Evolutionary conservation across 2,113 vertebrate species (phyloP).

Genomic region (Leucopternis melanops): DNA sequence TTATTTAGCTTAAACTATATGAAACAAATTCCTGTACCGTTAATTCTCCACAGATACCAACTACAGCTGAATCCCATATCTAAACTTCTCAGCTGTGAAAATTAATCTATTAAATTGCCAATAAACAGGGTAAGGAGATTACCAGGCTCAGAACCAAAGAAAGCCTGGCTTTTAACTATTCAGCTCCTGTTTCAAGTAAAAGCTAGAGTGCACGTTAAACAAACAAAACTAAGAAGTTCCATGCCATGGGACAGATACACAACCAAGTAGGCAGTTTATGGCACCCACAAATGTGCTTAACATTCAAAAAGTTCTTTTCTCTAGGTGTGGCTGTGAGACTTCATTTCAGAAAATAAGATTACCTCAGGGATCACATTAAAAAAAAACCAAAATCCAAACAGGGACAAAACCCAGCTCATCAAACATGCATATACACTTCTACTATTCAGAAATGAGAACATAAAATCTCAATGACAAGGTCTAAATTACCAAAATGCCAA

Average conservation of each 20-base stretch:
- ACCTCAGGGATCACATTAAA: background rate
- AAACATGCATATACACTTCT: background rate
- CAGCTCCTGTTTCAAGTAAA: background rate
- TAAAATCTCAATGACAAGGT: background rate
- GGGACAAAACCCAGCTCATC: background rate
- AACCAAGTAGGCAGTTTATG: background rate
- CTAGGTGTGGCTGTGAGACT: background rate
- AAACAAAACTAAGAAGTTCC: background rate
- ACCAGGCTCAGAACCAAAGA: background rate
- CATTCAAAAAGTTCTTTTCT: background rate
- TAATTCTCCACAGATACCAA: background rate
- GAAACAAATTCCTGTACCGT: background rate
- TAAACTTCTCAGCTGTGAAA: background rate
- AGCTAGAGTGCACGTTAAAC: background rate
- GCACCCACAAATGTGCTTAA: background rate
- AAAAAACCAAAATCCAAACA: background rate
- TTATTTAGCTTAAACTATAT: background rate
- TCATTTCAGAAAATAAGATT: background rate
- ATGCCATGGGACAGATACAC: background rate
- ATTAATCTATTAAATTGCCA: background rate
- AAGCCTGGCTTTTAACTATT: background rate
- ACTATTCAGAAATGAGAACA: background rate
- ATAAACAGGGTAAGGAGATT: background rate
- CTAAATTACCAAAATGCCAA: background rate
- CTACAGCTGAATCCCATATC: background rate